Conservation (phyloP, 2,888 invertebrate genomes). For the Vannuccia rotundouncinata region DNA sequence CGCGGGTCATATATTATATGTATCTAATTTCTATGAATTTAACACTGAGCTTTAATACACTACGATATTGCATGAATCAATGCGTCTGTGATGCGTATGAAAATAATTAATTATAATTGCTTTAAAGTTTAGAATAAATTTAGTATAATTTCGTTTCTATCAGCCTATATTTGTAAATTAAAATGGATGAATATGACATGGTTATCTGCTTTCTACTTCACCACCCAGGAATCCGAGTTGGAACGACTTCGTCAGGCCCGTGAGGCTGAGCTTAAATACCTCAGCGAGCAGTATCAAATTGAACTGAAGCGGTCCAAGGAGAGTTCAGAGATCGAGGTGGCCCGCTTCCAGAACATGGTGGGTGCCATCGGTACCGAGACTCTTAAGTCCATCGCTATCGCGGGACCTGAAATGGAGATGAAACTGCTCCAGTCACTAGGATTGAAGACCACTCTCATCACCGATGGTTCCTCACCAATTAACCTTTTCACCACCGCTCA, state of each 20-base stretch:
- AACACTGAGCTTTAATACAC: too few relatives aligned
- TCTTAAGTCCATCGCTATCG: slow-evolving; percentile 46
- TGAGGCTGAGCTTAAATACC: slow-evolving; percentile 57
- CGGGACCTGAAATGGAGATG: slow-evolving; percentile 50
- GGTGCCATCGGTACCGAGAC: slow-evolving; percentile 53
- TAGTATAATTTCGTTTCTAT: too few relatives aligned
- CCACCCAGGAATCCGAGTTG: slow-evolving; percentile 55
- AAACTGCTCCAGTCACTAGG: slow-evolving; percentile 47
- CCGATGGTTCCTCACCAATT: slow-evolving; percentile 49
- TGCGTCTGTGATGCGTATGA: too few relatives aligned
- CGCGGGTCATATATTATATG: too few relatives aligned
- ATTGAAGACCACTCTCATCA: slow-evolving; percentile 46
- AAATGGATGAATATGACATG: too few relatives aligned
- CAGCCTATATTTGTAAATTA: too few relatives aligned
- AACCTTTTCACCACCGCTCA: slow-evolving; percentile 50
- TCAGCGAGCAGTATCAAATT: slow-evolving; percentile 56
- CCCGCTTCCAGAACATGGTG: slow-evolving; percentile 57
- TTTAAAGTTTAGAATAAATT: too few relatives aligned
- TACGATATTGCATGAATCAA: too few relatives aligned
- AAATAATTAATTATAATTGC: too few relatives aligned
- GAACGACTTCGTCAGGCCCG: slow-evolving; percentile 56
- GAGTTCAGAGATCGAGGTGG: slow-evolving; percentile 55
- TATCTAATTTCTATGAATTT: too few relatives aligned
- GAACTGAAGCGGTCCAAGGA: slow-evolving; percentile 54
- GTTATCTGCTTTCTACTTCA: too few relatives aligned